A percentile compares a stretch with the other conserved stretches of the same genome.
Evolutionary conservation across 2,113 vertebrate species (phyloP).

Genomic region (Oryzias melastigma): DNA sequence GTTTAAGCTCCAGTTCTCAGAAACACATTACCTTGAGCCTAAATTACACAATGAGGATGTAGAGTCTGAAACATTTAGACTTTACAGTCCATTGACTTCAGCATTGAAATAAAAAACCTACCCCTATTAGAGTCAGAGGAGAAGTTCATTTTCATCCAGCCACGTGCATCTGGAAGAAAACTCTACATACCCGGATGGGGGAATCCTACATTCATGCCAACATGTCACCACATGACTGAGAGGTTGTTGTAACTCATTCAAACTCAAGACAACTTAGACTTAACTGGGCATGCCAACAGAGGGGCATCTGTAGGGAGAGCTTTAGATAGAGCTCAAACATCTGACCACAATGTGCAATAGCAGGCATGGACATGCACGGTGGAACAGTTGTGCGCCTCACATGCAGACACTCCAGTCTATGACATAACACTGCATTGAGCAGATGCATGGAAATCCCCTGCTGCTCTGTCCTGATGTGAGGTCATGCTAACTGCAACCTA

Average conservation of each 20-base stretch:
- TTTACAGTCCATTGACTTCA: too few relatives aligned
- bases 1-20: too few relatives aligned
- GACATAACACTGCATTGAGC: slow-evolving; percentile 19
- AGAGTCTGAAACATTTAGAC: too few relatives aligned
- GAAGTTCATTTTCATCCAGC: too few relatives aligned
- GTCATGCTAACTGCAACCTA: slow-evolving; percentile 12
- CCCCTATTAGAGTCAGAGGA: too few relatives aligned
- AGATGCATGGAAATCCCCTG: slow-evolving; percentile 60
- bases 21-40: too few relatives aligned
- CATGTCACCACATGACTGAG: slow-evolving; percentile 15
- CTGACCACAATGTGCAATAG: slow-evolving; percentile 17
- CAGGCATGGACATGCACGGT: slow-evolving; percentile 30
- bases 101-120: too few relatives aligned
- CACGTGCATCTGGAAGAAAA: too few relatives aligned
- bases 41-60: too few relatives aligned
- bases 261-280: slow-evolving; percentile 9
- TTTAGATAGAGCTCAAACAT: slow-evolving; percentile 19
- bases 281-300: slow-evolving; percentile 14
- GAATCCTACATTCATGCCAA: slow-evolving; percentile 15
- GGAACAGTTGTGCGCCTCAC: slow-evolving; percentile 13
- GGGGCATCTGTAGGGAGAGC: slow-evolving; percentile 17
- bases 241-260: not conserved
- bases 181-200: not conserved
- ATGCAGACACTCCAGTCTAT: slow-evolving; percentile 7
- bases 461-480: slow-evolving; percentile 35